A percentile compares a stretch with the other conserved stretches of the same genome.
Evolutionary conservation across 2,888 invertebrate species (phyloP).

Genomic region (Enchytraeus crypticus): DNA sequence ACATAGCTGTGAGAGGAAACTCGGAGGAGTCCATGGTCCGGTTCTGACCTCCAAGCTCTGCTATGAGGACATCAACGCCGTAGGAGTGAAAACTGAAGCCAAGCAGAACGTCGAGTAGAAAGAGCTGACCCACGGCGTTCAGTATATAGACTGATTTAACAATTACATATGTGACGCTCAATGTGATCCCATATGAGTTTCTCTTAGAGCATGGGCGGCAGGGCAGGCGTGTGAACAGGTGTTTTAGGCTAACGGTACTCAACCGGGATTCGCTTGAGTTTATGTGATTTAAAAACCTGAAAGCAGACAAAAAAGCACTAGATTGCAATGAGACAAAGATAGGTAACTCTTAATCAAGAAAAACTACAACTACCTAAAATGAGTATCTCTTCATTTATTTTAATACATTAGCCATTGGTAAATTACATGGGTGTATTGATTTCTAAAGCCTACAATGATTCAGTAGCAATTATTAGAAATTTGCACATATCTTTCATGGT

Average conservation of each 20-base stretch:
- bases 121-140: slow-evolving; percentile 9
- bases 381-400: no score
- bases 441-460: no score
- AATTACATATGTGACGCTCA: slow-evolving; percentile 9
- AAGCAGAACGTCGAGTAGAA: slow-evolving; percentile 8
- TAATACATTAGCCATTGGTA: no score
- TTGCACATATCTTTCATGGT: no score
- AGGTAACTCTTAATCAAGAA: no score
- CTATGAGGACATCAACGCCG: slow-evolving; percentile 6
- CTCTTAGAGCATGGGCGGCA: slow-evolving; percentile 5
- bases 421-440: no score
- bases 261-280: no score
- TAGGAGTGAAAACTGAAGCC: slow-evolving; percentile 1
- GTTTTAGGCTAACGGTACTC: slow-evolving; percentile 14
- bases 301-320: no score
- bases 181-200: slow-evolving; percentile 5
- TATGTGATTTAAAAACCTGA: no score
- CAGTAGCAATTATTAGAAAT: no score
- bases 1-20: slow-evolving; percentile 12
- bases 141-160: slow-evolving; percentile 12
- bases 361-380: no score
- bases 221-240: background rate
- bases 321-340: no score
- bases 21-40: background rate
- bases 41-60: background rate